Conservation (phyloP, 2,113 vertebrate species). For the Anseranas semipalmata region DNA sequence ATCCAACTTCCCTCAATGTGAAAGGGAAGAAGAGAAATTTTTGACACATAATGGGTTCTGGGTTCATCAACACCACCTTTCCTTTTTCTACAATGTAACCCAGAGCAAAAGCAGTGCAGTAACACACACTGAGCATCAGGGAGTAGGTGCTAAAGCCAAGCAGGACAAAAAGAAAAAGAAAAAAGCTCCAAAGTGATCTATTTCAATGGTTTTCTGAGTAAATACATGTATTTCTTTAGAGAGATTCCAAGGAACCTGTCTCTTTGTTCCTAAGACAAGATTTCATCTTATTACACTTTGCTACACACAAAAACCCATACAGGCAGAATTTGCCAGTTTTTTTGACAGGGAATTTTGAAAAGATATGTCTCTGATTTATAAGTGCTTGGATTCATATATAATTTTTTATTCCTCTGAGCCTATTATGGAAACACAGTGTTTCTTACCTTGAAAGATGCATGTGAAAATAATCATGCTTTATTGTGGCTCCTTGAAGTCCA, state of each 20-base stretch:
- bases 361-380: neutral
- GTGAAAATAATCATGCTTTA: neutral
- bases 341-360: neutral
- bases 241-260: slow-evolving; percentile 11
- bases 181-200: neutral
- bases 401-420: neutral
- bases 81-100: neutral
- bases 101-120: neutral
- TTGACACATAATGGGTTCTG: neutral
- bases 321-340: neutral
- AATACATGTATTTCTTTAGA: neutral
- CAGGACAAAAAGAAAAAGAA: neutral
- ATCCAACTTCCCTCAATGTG: accelerated
- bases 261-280: slow-evolving; percentile 33
- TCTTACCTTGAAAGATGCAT: neutral
- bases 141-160: neutral
- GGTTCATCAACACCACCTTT: neutral
- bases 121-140: neutral
- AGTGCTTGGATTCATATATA: neutral
- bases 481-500: neutral
- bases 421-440: neutral
- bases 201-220: neutral
- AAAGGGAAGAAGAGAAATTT: neutral
- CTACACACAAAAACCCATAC: neutral
- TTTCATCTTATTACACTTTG: slow-evolving; percentile 45